Evolutionary conservation across 2,888 invertebrate species (phyloP), one percentile per base, ranked within the genome.

Genomic region (Sipha maydis): DNA sequence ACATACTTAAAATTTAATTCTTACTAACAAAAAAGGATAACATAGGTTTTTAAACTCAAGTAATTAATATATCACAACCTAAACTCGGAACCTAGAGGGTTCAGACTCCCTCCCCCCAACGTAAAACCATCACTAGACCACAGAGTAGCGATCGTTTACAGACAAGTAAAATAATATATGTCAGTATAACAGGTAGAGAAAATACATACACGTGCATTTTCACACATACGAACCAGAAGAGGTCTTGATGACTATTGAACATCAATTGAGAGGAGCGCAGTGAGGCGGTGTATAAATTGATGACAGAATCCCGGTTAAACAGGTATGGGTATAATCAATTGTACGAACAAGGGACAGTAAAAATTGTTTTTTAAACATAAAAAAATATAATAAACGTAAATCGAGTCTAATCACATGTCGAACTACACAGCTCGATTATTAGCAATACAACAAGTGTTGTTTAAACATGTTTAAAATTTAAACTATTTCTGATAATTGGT

Each of bases 151-250:
- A 48, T 14, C 48, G 48, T 3, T 48, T 48, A 14, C 2, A 14
- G 48, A 48, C 14, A 11, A 48, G 14, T 14, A 3, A 14, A 14
- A 14, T 48, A 14, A 14, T 14, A 11, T 14, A 3, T 48, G 1
- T 14, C 48, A 54, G 54, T 5, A 85, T 78, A 85, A 85, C 85
- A 85, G 85, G 85, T 85, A 85, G 54, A 67, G 41, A 34, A 14
- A 73, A 4, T 19, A 34, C n/a, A 19, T 41, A 8, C 48, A 28
- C 28, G 41, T 41, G n/a, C 80, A 69, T 28, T 28, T 48, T 25
- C 83, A 25, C 28, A 31, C 54, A 0, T 19, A 7, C 48, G 25
- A 17, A 48, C 11, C 19, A 38, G 75, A 38, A 48, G 48, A 77
- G 17, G 41, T n/a, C 76, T n/a, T 0, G 48, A 11, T 25, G 61